Base-by-base conservation (phyloP, 2,113 vertebrate genomes). In the Podarcis raffonei region DNA sequence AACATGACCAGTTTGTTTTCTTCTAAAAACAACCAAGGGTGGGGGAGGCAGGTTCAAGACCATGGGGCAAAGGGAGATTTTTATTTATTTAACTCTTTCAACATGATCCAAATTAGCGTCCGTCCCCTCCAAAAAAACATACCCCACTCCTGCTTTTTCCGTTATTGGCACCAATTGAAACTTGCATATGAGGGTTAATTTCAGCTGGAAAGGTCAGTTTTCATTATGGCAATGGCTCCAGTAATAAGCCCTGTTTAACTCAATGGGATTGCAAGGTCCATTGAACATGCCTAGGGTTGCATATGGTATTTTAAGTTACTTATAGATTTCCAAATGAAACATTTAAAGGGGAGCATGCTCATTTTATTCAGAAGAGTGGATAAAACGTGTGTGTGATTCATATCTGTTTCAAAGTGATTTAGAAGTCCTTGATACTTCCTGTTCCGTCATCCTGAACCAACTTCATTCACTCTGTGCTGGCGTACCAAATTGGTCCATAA, bases 401-500 rank as follows among this genome's bases (percentile, higher is more conserved):
- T 86, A 92, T 92, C 68, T 32, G 35, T 91, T 84, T 62, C 86
- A 25, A 86, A 87, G 86, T 83, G 75, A 78, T 91, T 89, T 59
- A 0, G 69, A 0, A 42, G 90, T 86, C 85, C 88, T 87, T 86
- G 90, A 75, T 82, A 23, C 90, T 86, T 86, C 66, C 62, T 89
- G 93, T 94, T 37, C 80, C 92, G 92, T 93, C 81, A 81, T 93
- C 86, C 90, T 27, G 81, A 91, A 95, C 82, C 90, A 88, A 95
- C 92, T 92, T 87, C 84, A 87, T 92, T 90, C 39, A 75, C 53
- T 81, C 80, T 96, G 93, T 94, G 87, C 92, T 89, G 37, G 81
- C 74, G 82, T 88, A 90, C 89, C 94, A 95, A 95, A 94, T 92
- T 91, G 92, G 90, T 91, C 91, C 92, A 93, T 94, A 95, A 95